Conservation (phyloP, 2,113 vertebrate species). For the Hemibagrus wyckioides region DNA sequence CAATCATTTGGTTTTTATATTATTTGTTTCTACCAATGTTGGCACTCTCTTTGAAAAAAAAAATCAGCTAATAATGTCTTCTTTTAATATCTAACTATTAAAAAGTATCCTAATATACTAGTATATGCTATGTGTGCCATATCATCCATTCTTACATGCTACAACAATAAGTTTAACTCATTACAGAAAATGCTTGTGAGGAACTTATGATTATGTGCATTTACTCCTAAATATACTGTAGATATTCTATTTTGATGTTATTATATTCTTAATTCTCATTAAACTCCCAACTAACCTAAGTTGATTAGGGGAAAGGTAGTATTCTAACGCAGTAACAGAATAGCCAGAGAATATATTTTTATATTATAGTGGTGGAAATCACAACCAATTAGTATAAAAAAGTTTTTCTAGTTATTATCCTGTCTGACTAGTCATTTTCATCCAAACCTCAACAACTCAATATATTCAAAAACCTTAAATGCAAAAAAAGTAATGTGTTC, state of each 20-base stretch:
- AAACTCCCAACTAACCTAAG: background rate
- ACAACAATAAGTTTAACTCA: background rate
- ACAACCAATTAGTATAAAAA: background rate
- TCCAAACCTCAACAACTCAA: background rate
- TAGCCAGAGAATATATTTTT: too few relatives aligned
- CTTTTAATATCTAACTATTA: too few relatives aligned
- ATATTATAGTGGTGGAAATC: background rate
- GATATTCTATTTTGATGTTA: background rate
- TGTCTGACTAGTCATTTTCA: background rate
- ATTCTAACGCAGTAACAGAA: too few relatives aligned
- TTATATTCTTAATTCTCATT: too few relatives aligned
- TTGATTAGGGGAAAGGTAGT: background rate
- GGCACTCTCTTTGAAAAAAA: background rate
- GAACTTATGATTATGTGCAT: background rate
- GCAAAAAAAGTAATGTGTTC: background rate
- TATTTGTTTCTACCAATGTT: background rate
- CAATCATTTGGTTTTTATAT: too few relatives aligned
- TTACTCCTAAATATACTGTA: background rate
- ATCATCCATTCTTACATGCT: background rate
- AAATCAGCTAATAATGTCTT: background rate
- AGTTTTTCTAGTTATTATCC: background rate
- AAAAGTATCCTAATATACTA: background rate
- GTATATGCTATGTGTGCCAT: background rate
- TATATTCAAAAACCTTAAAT: background rate
- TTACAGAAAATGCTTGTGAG: background rate